Conservation (phyloP, 2,113 vertebrate species). For the Pygoscelis antarcticus region DNA sequence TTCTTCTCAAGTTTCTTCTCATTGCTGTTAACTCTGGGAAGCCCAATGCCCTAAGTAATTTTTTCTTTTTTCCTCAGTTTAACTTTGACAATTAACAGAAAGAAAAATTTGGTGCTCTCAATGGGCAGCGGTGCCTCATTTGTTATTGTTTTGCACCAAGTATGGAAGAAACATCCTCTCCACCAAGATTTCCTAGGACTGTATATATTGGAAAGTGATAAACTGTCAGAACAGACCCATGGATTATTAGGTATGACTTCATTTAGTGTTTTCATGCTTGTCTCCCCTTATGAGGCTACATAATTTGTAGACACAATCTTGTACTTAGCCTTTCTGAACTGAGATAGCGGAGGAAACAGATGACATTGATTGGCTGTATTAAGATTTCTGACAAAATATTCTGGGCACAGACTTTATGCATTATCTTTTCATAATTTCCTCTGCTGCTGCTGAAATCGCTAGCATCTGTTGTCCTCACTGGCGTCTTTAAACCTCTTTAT, state of each 20-base stretch:
- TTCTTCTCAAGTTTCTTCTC: background rate
- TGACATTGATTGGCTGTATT: rapidly evolving
- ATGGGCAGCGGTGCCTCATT: constrained; percentile 85
- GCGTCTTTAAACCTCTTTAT: background rate
- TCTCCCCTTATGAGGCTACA: background rate
- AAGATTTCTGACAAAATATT: background rate
- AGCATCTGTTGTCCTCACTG: background rate
- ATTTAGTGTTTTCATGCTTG: background rate
- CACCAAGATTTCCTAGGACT: constrained; percentile 90
- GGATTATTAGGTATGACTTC: constrained; percentile 87
- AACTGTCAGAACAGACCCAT: constrained; percentile 84
- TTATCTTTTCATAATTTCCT: background rate
- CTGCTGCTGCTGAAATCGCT: background rate
- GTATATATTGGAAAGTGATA: constrained; percentile 86
- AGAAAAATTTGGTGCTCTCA: constrained; percentile 80
- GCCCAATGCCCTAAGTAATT: background rate
- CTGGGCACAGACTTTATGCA: background rate
- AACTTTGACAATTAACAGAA: constrained; percentile 80
- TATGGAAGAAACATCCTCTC: constrained; percentile 86
- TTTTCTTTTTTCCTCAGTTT: constrained; percentile 74
- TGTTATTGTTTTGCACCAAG: constrained; percentile 88
- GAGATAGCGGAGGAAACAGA: background rate
- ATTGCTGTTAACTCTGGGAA: background rate
- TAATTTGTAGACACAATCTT: background rate
- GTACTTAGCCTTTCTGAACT: background rate